Percentiles rank a stretch among this genome's conserved stretches.
Conservation (phyloP, 2,113 vertebrate genomes). For the Macheiramphus alcinus region DNA sequence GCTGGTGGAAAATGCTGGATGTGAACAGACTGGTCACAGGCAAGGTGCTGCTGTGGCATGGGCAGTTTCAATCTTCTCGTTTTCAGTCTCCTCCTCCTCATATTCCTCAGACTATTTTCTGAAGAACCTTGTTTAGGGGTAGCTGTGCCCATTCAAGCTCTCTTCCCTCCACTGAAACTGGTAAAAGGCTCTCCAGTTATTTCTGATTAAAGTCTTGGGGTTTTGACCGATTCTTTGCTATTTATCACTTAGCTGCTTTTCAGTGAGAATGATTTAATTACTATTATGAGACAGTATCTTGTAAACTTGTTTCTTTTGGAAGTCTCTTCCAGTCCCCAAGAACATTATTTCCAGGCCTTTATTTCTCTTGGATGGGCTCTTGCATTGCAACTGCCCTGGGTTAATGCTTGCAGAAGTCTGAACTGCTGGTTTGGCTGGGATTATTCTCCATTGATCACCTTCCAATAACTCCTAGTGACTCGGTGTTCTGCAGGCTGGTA, state of each 20-base stretch:
- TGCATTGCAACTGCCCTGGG: neutral
- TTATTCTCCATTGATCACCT: neutral
- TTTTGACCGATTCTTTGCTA: neutral
- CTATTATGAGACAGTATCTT: conserved; percentile 22
- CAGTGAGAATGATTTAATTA: conserved; percentile 3
- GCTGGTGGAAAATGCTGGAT: neutral
- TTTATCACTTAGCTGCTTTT: neutral
- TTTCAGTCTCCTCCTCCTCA: neutral
- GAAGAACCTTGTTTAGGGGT: neutral
- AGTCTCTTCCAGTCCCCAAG: neutral
- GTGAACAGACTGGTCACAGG: neutral
- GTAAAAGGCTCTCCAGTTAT: neutral
- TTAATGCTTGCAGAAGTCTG: neutral
- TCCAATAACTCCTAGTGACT: conserved; percentile 25
- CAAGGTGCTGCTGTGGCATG: neutral
- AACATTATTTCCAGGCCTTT: conserved; percentile 50
- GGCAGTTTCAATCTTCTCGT: neutral
- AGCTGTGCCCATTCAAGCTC: neutral
- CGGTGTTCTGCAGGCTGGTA: neutral
- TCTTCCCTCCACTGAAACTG: neutral
- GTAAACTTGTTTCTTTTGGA: conserved; percentile 42
- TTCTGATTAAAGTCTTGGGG: neutral
- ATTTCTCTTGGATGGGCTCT: conserved; percentile 49
- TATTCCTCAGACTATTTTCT: neutral
- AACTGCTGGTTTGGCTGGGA: conserved; percentile 38